A percentile compares a stretch with the other conserved stretches of the same genome.
These are phyloP conservation scores for Drosophila watanabei DNA, from an alignment of 1,140 invertebrate species.

Conservation along the genomic window DNA sequence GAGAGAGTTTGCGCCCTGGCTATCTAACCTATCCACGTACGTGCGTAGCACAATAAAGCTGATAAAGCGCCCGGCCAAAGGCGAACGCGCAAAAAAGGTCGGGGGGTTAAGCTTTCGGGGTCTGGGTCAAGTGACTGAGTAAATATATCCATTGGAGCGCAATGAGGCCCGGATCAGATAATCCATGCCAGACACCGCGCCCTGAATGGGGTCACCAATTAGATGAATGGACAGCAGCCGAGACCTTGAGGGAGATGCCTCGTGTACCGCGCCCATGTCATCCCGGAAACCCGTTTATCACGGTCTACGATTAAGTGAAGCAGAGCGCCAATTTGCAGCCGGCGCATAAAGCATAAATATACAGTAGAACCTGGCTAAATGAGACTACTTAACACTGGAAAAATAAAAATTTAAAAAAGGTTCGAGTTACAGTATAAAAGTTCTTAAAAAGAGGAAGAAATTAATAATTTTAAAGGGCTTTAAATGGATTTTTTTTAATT, in stretches of 20 bases:
- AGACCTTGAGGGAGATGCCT: conserved; percentile 32
- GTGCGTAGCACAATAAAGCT: conserved; percentile 65
- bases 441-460: background rate
- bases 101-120: conserved; percentile 34
- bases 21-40: conserved; percentile 54
- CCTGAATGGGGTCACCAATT: conserved; percentile 44
- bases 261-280: conserved; percentile 9
- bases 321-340: conserved; percentile 27
- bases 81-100: conserved; percentile 45
- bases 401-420: background rate
- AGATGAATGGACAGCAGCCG: conserved; percentile 34
- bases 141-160: conserved; percentile 22
- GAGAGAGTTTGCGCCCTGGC: conserved; percentile 19
- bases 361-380: conserved; percentile 8
- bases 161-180: conserved; percentile 25
- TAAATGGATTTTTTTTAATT: background rate
- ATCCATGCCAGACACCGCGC: conserved; percentile 7
- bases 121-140: conserved; percentile 35
- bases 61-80: conserved; percentile 55
- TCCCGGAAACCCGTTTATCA: conserved; percentile 48
- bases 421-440: background rate
- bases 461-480: background rate
- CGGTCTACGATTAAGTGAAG: conserved; percentile 27
- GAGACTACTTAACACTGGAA: too few species aligned
- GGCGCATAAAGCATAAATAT: conserved; percentile 15